Conservation (phyloP, 2,888 invertebrate species). For the Cryptocephalus moraei region DNA sequence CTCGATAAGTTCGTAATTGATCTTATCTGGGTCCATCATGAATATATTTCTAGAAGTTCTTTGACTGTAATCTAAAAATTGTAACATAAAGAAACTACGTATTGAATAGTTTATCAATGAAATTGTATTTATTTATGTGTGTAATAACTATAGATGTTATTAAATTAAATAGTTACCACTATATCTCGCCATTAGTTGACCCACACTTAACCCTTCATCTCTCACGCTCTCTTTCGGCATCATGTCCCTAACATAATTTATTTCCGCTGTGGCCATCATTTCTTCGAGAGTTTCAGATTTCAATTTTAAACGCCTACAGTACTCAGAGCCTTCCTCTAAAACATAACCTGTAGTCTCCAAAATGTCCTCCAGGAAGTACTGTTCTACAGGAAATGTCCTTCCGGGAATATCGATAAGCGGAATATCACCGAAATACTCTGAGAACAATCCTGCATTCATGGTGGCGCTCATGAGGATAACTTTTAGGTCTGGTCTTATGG, state of each 20-base stretch:
- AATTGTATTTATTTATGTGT: background rate
- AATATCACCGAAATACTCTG: slow-evolving; percentile 69
- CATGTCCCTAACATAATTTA: slow-evolving; percentile 28
- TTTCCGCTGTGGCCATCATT: slow-evolving; percentile 47
- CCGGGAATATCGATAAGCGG: slow-evolving; percentile 77
- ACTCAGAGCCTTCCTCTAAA: slow-evolving; percentile 52
- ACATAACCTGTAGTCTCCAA: slow-evolving; percentile 54
- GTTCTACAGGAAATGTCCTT: slow-evolving; percentile 74
- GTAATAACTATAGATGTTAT: background rate
- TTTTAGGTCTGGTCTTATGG: slow-evolving; percentile 62
- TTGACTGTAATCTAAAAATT: slow-evolving; percentile 42
- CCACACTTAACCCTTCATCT: slow-evolving; percentile 61
- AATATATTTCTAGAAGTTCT: slow-evolving; percentile 63
- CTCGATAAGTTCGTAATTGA: slow-evolving; percentile 70
- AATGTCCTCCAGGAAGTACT: slow-evolving; percentile 72
- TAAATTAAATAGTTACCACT: slow-evolving; percentile 33
- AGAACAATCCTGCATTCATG: slow-evolving; percentile 74
- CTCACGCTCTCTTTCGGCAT: slow-evolving; percentile 50
- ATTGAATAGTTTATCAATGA: background rate
- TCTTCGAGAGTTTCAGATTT: slow-evolving; percentile 47
- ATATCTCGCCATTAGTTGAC: slow-evolving; percentile 59
- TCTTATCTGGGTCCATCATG: slow-evolving; percentile 66
- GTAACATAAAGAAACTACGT: background rate
- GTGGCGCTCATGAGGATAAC: slow-evolving; percentile 92
- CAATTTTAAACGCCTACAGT: slow-evolving; percentile 47